A percentile compares a stretch with the other conserved stretches of the same genome.
Conservation (phyloP, 2,113 vertebrate genomes). For the Bubo blakistoni region DNA sequence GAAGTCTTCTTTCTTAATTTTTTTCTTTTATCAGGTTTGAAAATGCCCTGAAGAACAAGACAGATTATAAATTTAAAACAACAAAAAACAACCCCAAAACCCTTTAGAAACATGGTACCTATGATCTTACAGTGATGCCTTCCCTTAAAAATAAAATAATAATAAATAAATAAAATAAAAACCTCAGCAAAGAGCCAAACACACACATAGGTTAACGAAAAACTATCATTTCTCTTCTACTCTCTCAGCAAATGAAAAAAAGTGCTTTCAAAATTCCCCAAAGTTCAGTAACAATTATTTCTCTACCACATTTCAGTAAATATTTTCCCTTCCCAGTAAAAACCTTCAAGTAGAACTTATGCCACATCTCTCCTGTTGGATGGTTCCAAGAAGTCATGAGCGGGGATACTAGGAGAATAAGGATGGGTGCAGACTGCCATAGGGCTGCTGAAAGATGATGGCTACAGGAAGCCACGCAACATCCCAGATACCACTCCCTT, state of each 20-base stretch:
- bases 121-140: not conserved
- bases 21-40: not conserved
- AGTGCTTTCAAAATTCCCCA: not conserved
- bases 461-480: not conserved
- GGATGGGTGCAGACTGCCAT: not conserved
- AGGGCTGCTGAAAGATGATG: not conserved
- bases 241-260: not conserved
- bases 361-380: not conserved
- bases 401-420: too few relatives aligned
- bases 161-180: not conserved
- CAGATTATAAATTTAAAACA: not conserved
- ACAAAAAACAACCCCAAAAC: not conserved
- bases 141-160: not conserved
- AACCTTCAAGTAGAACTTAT: not conserved
- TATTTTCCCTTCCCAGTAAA: not conserved
- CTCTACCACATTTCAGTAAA: not conserved
- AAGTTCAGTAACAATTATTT: not conserved
- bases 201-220: not conserved
- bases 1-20: slow-evolving; percentile 1
- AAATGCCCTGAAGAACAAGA: slow-evolving; percentile 8
- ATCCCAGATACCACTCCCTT: too few relatives aligned
- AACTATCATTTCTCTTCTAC: not conserved
- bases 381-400: not conserved
- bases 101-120: not conserved
- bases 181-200: not conserved